A percentile compares a stretch with the other conserved stretches of the same genome.
Evolutionary conservation across 1,140 invertebrate species (phyloP).

Genomic region (Polyergus mexicanus): DNA sequence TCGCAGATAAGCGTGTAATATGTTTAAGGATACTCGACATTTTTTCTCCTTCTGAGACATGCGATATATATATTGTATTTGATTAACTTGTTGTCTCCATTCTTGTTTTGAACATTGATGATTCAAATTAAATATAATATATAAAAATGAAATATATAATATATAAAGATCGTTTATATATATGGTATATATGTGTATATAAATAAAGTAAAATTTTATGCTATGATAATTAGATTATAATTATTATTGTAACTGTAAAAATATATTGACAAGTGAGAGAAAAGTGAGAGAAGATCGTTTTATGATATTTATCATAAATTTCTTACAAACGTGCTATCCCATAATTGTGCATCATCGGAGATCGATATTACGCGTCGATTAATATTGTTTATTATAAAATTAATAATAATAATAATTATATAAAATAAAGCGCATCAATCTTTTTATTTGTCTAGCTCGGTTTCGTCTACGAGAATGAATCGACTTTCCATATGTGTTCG

Average conservation of each 20-base stretch:
- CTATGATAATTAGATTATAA: background rate
- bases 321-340: background rate
- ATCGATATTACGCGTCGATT: background rate
- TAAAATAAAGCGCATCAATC: too few relatives aligned
- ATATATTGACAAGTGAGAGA: too few relatives aligned
- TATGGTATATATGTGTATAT: background rate
- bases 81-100: background rate
- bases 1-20: background rate
- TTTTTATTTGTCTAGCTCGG: background rate
- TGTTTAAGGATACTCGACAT: constrained; percentile 20
- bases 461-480: background rate
- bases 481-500: background rate
- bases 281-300: too few relatives aligned
- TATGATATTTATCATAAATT: background rate
- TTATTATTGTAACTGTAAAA: background rate
- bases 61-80: background rate
- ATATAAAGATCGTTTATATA: background rate
- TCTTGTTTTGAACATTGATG: background rate
- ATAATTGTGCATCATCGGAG: background rate
- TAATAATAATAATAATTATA: too few relatives aligned
- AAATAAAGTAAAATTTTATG: background rate
- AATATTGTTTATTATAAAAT: too few relatives aligned
- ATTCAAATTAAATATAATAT: background rate
- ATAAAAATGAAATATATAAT: too few relatives aligned
- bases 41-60: background rate